A percentile compares a stretch with the other conserved stretches of the same genome.
Evolutionary conservation across 92 coral and sea anemone genomes (phyloP).

Genomic region (Porites rus): DNA sequence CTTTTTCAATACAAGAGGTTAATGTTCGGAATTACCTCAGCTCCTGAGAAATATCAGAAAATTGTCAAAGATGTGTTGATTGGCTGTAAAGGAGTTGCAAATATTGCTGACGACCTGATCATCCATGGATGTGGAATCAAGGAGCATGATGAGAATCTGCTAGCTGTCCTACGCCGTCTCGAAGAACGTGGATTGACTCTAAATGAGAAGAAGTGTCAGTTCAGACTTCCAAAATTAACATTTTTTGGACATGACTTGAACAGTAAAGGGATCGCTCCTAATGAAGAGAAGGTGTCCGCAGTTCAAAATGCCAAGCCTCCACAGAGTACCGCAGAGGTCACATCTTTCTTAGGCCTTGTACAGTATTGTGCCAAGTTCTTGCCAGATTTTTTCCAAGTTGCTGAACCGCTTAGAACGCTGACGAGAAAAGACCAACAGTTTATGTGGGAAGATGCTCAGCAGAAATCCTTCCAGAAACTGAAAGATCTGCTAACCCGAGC

Average conservation of each 20-base stretch:
- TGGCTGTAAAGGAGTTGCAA: slow-evolving; percentile 51
- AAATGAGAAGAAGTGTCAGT: slow-evolving; percentile 54
- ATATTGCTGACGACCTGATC: slow-evolving; percentile 12
- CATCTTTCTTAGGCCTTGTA: slow-evolving; percentile 14
- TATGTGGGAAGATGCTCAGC: slow-evolving; percentile 20
- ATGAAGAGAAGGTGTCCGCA: slow-evolving; percentile 52
- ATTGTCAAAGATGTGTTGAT: slow-evolving; percentile 12
- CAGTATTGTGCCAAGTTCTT: slow-evolving; percentile 68
- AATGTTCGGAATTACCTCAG: no score
- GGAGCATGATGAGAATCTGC: slow-evolving; percentile 63
- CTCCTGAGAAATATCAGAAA: no score
- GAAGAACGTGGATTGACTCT: slow-evolving; percentile 49
- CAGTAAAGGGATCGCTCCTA: slow-evolving; percentile 37
- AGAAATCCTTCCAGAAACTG: slow-evolving; percentile 51
- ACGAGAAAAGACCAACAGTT: slow-evolving; percentile 40
- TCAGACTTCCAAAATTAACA: slow-evolving; percentile 10
- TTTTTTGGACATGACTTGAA: slow-evolving; percentile 44
- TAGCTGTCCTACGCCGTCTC: slow-evolving; percentile 47
- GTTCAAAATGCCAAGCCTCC: slow-evolving; percentile 47
- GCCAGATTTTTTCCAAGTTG: slow-evolving; percentile 55
- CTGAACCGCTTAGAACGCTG: slow-evolving; percentile 60
- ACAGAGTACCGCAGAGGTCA: slow-evolving; percentile 37
- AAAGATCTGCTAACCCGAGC: slow-evolving; percentile 8
- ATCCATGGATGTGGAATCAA: slow-evolving; percentile 52
- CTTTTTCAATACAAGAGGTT: neutral